Evolutionary conservation across 2,113 vertebrate genomes (phyloP).

Genomic region (Hypanus sabinus): DNA sequence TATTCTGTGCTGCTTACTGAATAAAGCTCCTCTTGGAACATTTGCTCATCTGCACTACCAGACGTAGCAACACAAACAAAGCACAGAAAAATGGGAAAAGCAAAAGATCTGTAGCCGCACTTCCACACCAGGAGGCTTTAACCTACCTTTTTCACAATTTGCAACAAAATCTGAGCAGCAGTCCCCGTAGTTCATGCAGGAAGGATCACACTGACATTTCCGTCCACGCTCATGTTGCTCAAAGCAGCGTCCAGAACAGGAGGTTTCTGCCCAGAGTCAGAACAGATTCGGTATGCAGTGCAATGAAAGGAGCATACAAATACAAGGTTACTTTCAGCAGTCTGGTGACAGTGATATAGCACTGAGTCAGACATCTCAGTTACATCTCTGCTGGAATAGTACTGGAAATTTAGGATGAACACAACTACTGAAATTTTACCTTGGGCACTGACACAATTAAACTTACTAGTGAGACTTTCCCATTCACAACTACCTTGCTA

Average conservation of each 20-base stretch:
- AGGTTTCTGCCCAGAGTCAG: conserved; percentile 54
- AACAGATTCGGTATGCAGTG: neutral
- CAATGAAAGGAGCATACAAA: neutral
- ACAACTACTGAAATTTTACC: neutral
- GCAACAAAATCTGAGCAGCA: conserved; percentile 71
- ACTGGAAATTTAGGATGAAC: neutral
- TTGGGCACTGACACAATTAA: neutral
- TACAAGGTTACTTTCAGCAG: neutral
- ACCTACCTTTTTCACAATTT: conserved; percentile 68
- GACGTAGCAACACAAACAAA: neutral
- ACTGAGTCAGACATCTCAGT: neutral
- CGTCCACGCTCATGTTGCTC: conserved; percentile 73
- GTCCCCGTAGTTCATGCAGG: conserved; percentile 65
- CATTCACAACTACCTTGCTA: neutral
- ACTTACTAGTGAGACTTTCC: neutral
- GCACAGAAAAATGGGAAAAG: neutral
- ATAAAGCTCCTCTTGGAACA: neutral
- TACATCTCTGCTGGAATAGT: neutral
- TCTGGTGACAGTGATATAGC: no score
- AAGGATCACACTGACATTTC: conserved; percentile 71
- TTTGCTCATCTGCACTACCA: no score
- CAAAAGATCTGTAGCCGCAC: neutral
- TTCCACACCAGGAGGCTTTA: neutral
- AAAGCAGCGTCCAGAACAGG: conserved; percentile 83
- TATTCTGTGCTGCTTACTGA: neutral